These are phyloP conservation scores for Saccostrea glomerata DNA, from an alignment of 1,140 invertebrate species.

Conservation along the genomic window DNA sequence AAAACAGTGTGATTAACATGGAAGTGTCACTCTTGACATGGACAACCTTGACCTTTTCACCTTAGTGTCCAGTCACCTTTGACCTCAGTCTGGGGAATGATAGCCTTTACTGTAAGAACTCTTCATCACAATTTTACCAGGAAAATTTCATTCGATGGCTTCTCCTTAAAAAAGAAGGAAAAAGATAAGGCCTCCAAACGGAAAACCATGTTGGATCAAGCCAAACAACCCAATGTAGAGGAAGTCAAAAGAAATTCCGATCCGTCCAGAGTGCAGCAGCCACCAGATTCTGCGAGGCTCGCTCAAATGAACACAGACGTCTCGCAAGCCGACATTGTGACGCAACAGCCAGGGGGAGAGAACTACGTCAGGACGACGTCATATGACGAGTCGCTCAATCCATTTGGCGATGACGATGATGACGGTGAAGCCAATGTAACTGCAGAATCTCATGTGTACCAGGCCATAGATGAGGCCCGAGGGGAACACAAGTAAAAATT, in stretches of 20 bases:
- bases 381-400: conserved; percentile 73
- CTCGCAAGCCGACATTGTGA: conserved; percentile 1
- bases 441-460: conserved; percentile 47
- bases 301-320: conserved; percentile 7
- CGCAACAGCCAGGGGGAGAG: not conserved
- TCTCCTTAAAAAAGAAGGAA: conserved; percentile 21
- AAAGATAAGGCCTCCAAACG: conserved; percentile 52
- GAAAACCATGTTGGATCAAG: conserved; percentile 40
- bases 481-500: conserved; percentile 54
- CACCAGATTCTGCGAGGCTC: conserved; percentile 26
- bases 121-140: conserved; percentile 31
- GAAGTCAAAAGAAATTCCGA: conserved; percentile 40
- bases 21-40: conserved; percentile 24
- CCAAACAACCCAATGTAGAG: conserved; percentile 16
- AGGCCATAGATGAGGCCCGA: conserved; percentile 27
- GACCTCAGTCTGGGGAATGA: conserved; percentile 8
- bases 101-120: conserved; percentile 27
- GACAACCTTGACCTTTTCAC: conserved; percentile 29
- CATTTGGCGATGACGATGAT: conserved; percentile 71
- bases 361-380: conserved; percentile 42
- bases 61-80: conserved; percentile 33
- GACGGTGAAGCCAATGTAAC: conserved; percentile 48
- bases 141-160: conserved; percentile 42
- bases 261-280: not conserved
- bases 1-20: not conserved